phyloP scores from a whole-genome alignment of 2,888 invertebrate genomes.

The Agriopis leucophaearia region DNA sequence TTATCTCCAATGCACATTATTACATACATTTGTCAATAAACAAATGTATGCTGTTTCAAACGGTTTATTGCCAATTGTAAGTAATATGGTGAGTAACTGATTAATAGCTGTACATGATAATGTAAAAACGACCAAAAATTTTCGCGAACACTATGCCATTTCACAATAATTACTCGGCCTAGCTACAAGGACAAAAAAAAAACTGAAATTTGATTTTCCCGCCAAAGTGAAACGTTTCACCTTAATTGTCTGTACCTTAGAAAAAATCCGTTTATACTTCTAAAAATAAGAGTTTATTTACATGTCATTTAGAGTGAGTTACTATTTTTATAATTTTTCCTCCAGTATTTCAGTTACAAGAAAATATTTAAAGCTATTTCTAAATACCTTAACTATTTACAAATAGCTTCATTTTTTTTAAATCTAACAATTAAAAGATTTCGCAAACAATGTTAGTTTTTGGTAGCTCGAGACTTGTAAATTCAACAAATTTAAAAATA shows the following conservation, averaged over 20 bases:
- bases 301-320: conserved; percentile 74
- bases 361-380: conserved; percentile 79
- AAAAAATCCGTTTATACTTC: conserved; percentile 64
- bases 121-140: no score
- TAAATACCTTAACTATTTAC: conserved; percentile 73
- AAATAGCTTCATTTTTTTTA: conserved; percentile 70
- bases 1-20: no score
- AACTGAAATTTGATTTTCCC: no score
- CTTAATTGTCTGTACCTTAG: conserved; percentile 5
- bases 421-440: conserved; percentile 54
- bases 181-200: no score
- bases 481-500: conserved; percentile 50
- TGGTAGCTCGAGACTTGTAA: conserved; percentile 57
- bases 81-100: no score
- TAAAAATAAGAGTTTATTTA: conserved; percentile 85
- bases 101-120: no score
- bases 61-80: no score
- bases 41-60: no score
- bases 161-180: no score
- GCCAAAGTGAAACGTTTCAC: no score
- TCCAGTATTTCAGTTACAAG: conserved; percentile 59
- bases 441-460: conserved; percentile 51
- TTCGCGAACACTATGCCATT: no score
- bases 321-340: conserved; percentile 78
- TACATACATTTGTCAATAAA: no score